phyloP scores from a whole-genome alignment of 2,888 invertebrate genomes.

The Eupithecia abbreviata region DNA sequence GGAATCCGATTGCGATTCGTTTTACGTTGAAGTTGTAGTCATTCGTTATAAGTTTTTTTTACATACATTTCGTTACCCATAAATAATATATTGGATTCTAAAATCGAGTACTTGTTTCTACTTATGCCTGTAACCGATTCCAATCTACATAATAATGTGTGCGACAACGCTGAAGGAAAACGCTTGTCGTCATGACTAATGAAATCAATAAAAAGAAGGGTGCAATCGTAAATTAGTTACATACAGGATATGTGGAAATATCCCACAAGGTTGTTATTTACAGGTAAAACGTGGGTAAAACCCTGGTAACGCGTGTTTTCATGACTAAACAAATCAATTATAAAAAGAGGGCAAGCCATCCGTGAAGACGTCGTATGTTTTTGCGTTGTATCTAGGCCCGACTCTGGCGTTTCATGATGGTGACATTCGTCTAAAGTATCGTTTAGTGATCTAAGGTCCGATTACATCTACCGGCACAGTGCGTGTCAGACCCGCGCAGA shows the following conservation, averaged over 20 bases:
- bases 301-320: neutral
- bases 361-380: neutral
- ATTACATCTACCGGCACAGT: too few relatives aligned
- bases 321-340: neutral
- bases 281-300: neutral
- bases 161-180: neutral
- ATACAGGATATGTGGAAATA: neutral
- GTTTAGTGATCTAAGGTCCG: too few relatives aligned
- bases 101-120: too few relatives aligned
- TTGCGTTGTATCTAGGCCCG: neutral
- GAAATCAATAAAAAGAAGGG: neutral
- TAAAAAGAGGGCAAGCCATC: neutral
- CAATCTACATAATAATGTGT: neutral
- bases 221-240: neutral
- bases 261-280: neutral
- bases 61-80: too few relatives aligned
- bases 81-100: too few relatives aligned
- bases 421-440: neutral
- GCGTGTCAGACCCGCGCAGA: too few relatives aligned
- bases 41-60: too few relatives aligned
- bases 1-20: too few relatives aligned
- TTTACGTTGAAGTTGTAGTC: too few relatives aligned
- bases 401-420: neutral
- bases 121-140: too few relatives aligned
- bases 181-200: neutral